These are phyloP conservation scores for Enteromius treurensis DNA, from an alignment of 2,797 vertebrate genomes.

Conservation along the genomic window DNA sequence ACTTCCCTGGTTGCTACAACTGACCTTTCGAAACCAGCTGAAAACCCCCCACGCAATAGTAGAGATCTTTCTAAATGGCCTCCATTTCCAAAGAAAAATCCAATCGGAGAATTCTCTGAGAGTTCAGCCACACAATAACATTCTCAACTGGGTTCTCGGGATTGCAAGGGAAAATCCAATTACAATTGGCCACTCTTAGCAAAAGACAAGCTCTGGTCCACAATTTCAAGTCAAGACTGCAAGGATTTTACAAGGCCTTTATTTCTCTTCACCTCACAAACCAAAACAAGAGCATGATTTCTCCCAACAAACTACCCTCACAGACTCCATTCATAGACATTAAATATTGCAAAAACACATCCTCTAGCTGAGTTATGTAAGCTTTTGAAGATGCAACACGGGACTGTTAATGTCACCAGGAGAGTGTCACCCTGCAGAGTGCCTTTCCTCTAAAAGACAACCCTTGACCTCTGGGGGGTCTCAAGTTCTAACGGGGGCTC, in stretches of 20 bases:
- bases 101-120: neutral
- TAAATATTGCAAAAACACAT: neutral
- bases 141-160: constrained; percentile 60
- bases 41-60: constrained; percentile 60
- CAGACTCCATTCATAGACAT: neutral
- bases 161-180: constrained; percentile 60
- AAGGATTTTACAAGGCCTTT: neutral
- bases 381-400: constrained; percentile 47
- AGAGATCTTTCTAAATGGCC: constrained; percentile 55
- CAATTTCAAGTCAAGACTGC: constrained; percentile 7
- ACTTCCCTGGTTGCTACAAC: constrained; percentile 65
- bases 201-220: constrained; percentile 42
- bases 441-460: constrained; percentile 66
- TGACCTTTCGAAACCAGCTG: constrained; percentile 59
- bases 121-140: constrained; percentile 28
- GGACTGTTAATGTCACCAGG: constrained; percentile 54
- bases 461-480: constrained; percentile 56
- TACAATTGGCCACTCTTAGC: constrained; percentile 58
- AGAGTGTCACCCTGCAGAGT: constrained; percentile 37
- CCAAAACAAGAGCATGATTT: neutral
- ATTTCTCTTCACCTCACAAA: neutral
- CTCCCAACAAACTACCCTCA: neutral
- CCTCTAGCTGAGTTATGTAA: neutral
- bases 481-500: constrained; percentile 54
- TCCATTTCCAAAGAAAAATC: constrained; percentile 74